Conservation (phyloP, 2,113 vertebrate genomes). For the Burhinus bistriatus region DNA sequence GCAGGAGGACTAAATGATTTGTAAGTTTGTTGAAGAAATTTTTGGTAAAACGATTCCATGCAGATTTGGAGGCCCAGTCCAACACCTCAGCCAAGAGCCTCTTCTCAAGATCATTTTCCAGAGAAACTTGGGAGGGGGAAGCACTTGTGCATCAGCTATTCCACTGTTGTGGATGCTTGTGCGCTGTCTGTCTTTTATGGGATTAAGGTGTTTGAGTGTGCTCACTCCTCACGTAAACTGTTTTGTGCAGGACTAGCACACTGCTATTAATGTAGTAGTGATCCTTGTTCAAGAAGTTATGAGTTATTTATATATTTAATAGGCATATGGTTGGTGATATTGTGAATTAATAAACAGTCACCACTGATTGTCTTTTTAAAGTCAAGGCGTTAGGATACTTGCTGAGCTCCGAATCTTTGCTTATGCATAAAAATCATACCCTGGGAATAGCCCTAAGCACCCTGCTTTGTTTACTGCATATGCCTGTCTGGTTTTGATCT, state of each 20-base stretch:
- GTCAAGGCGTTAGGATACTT: not conserved
- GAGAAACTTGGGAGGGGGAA: not conserved
- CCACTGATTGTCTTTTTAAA: conserved; percentile 6
- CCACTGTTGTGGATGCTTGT: not conserved
- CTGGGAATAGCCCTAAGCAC: not conserved
- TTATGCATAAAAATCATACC: not conserved
- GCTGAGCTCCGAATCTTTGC: conserved; percentile 1
- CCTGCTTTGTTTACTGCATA: conserved; percentile 29
- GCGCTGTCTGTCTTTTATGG: not conserved
- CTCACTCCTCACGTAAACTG: not conserved
- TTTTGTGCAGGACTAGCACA: not conserved
- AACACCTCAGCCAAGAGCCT: not conserved
- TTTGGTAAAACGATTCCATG: not conserved
- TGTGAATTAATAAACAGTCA: conserved; percentile 40
- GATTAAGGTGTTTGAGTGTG: not conserved
- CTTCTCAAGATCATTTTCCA: not conserved
- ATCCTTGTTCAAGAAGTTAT: not conserved
- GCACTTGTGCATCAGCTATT: not conserved
- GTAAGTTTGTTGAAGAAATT: not conserved
- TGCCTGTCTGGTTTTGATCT: not conserved
- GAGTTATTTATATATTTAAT: conserved; percentile 22
- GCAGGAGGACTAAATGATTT: not conserved
- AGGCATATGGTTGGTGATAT: not conserved
- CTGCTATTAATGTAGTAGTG: not conserved
- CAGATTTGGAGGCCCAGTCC: not conserved